A percentile compares a stretch with the other conserved stretches of the same genome.
phyloP scores from a whole-genome alignment of 2,888 invertebrate species.

The Acronicta alni region DNA sequence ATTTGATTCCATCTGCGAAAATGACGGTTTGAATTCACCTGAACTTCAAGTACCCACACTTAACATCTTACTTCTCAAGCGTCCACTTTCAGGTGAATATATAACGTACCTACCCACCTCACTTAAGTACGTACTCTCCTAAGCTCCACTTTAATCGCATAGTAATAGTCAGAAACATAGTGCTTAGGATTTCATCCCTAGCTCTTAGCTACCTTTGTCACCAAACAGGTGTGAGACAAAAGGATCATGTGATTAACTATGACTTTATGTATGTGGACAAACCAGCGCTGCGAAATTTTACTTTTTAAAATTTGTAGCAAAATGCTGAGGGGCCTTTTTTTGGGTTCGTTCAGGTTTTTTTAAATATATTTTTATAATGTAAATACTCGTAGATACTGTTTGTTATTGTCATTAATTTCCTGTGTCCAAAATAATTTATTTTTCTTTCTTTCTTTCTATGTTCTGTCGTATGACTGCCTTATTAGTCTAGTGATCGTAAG shows the following conservation, averaged over 20 bases:
- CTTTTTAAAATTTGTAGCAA: too few relatives aligned
- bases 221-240: constrained; percentile 8
- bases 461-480: too few relatives aligned
- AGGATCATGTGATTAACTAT: constrained; percentile 17
- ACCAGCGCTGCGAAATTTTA: too few relatives aligned
- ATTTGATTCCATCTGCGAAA: background rate
- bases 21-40: constrained; percentile 1
- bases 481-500: too few relatives aligned
- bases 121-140: constrained; percentile 22
- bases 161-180: constrained; percentile 54
- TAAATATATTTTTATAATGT: too few relatives aligned
- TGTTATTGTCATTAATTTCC: too few relatives aligned
- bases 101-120: background rate
- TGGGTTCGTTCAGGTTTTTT: too few relatives aligned
- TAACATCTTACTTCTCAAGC: constrained; percentile 12
- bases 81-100: background rate
- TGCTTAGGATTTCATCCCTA: constrained; percentile 40
- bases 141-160: constrained; percentile 49
- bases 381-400: too few relatives aligned
- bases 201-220: constrained; percentile 21
- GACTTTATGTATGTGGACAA: too few relatives aligned
- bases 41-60: background rate
- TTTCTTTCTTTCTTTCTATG: too few relatives aligned
- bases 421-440: too few relatives aligned
- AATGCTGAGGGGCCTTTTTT: too few relatives aligned